phyloP scores from a whole-genome alignment of 2,797 vertebrate species.

The Simalia tracyae region DNA sequence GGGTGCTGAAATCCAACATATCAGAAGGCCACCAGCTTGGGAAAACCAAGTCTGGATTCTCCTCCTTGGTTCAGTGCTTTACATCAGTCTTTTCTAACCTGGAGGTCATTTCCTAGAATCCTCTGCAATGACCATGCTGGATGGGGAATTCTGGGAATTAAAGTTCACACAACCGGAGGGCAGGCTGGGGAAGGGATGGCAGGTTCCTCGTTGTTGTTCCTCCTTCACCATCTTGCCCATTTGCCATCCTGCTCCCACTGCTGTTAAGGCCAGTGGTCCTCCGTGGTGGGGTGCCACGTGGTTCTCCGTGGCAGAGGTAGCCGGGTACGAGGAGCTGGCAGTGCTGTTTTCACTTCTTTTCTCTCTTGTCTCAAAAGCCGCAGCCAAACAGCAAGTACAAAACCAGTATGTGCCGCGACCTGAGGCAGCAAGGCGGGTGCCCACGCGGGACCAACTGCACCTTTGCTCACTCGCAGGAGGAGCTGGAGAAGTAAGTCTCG shows the following conservation, averaged over 20 bases:
- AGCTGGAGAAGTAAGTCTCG: conserved; percentile 91
- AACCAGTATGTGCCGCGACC: conserved; percentile 97
- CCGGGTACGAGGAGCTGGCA: not conserved
- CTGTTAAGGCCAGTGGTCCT: too few species aligned
- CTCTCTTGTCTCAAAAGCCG: conserved; percentile 75
- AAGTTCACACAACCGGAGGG: not conserved
- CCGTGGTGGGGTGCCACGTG: fast-evolving
- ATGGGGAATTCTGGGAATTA: not conserved
- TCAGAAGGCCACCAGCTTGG: not conserved
- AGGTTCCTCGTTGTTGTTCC: not conserved
- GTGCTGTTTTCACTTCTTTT: not conserved
- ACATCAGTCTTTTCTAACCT: not conserved
- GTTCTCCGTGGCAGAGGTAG: not conserved
- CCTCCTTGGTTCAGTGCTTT: not conserved
- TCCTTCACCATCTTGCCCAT: too few species aligned
- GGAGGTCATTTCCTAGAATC: not conserved
- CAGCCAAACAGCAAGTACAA: conserved; percentile 97
- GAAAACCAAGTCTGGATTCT: not conserved
- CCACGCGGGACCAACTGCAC: conserved; percentile 93
- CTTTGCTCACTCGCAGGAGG: conserved; percentile 96
- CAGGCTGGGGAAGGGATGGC: not conserved
- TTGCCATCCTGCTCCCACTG: not conserved
- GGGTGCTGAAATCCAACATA: not conserved
- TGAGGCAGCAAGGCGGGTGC: conserved; percentile 93
- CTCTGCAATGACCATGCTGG: not conserved